Conservation (phyloP, 2,797 vertebrate species). For the Brachymystax lenok region DNA sequence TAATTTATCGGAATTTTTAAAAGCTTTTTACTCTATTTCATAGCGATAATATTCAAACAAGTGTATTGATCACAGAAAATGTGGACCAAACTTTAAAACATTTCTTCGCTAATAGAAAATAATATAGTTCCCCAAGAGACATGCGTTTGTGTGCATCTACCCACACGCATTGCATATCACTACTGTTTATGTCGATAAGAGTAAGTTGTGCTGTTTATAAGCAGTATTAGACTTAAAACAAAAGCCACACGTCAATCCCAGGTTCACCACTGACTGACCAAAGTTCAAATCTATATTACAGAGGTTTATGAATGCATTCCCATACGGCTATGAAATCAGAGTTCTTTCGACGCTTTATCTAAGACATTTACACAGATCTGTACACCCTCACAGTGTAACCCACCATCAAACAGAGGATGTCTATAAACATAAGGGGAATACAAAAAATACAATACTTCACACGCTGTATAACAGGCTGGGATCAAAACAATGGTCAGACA, state of each 20-base stretch:
- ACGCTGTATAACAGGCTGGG: slow-evolving; percentile 11
- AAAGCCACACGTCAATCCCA: slow-evolving; percentile 34
- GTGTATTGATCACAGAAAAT: slow-evolving; percentile 58
- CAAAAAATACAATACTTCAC: background rate
- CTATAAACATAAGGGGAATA: no score
- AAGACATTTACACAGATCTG: slow-evolving; percentile 3
- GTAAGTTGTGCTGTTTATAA: slow-evolving; percentile 50
- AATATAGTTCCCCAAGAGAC: slow-evolving; percentile 46
- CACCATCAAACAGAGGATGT: slow-evolving; percentile 8
- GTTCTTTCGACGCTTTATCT: background rate
- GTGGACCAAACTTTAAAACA: slow-evolving; percentile 46
- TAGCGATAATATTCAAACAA: slow-evolving; percentile 58
- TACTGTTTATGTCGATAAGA: slow-evolving; percentile 34
- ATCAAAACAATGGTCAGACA: slow-evolving; percentile 15
- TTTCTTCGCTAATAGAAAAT: slow-evolving; percentile 23
- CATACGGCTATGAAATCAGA: slow-evolving; percentile 35
- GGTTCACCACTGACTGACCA: slow-evolving; percentile 35
- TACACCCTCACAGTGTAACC: slow-evolving; percentile 25
- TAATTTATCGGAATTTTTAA: slow-evolving; percentile 58
- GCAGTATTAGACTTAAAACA: slow-evolving; percentile 41
- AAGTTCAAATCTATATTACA: slow-evolving; percentile 48
- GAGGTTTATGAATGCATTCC: slow-evolving; percentile 50
- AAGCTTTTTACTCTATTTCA: slow-evolving; percentile 62
- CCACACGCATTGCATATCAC: slow-evolving; percentile 53
- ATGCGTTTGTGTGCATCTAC: slow-evolving; percentile 52